phyloP scores from a whole-genome alignment of 2,888 invertebrate species.

The Onthophagus sagittarius region DNA sequence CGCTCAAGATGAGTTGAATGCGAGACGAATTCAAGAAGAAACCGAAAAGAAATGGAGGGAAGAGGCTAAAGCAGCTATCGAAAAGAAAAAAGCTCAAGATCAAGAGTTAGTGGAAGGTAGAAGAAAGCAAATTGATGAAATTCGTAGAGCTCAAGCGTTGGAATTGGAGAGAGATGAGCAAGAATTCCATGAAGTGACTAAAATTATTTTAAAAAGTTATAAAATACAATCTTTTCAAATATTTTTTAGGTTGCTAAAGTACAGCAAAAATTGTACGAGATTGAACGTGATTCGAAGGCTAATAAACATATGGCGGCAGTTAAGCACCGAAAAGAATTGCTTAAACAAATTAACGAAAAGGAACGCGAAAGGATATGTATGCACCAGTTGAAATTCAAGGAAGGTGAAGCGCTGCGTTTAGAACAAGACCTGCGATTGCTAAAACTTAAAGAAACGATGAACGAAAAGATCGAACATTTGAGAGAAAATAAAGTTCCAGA shows the following conservation, averaged over 20 bases:
- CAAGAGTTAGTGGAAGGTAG: constrained; percentile 49
- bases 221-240: neutral
- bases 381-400: constrained; percentile 61
- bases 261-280: constrained; percentile 45
- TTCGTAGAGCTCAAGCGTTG: constrained; percentile 61
- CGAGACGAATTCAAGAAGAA: constrained; percentile 54
- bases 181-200: constrained; percentile 33
- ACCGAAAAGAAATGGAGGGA: constrained; percentile 68
- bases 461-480: constrained; percentile 58
- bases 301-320: constrained; percentile 48
- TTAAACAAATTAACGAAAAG: constrained; percentile 68
- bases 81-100: constrained; percentile 54
- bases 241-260: constrained; percentile 51
- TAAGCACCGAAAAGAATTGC: constrained; percentile 59
- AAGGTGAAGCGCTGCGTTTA: constrained; percentile 61
- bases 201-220: neutral
- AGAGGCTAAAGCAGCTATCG: constrained; percentile 60
- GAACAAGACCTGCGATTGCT: constrained; percentile 57
- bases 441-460: constrained; percentile 51
- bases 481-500: constrained; percentile 43
- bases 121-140: constrained; percentile 51
- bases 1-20: constrained; percentile 53
- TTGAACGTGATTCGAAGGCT: constrained; percentile 46
- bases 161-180: constrained; percentile 61
- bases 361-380: constrained; percentile 61